Conservation (phyloP, 2,888 invertebrate genomes). For the Priocnemis perturbator region DNA sequence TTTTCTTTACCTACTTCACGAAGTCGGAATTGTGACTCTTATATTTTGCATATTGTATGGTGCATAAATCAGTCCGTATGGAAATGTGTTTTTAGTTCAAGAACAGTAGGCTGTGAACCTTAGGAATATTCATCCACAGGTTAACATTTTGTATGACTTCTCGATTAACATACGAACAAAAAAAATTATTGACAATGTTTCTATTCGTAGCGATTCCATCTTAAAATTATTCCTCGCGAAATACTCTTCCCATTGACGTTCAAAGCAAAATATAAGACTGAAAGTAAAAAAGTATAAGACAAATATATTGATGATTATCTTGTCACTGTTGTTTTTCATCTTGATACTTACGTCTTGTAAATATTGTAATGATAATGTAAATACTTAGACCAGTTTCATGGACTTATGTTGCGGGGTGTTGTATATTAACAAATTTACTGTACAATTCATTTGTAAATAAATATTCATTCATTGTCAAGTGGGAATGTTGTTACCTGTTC, state of each 20-base stretch:
- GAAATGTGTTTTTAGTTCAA: not conserved
- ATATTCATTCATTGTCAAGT: slow-evolving; percentile 23
- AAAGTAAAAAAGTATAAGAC: too few relatives aligned
- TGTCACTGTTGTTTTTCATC: slow-evolving; percentile 5
- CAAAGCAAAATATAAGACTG: slow-evolving; percentile 28
- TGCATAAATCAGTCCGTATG: too few relatives aligned
- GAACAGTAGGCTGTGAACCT: slow-evolving; percentile 27
- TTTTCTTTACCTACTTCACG: not conserved
- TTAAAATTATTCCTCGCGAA: not conserved
- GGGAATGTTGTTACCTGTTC: not conserved
- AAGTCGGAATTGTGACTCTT: not conserved
- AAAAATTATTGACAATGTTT: not conserved
- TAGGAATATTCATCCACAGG: not conserved
- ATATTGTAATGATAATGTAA: slow-evolving; percentile 36
- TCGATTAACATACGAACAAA: not conserved
- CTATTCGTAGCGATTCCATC: not conserved
- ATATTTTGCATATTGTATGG: not conserved
- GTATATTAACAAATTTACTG: slow-evolving; percentile 28
- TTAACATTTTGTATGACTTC: not conserved
- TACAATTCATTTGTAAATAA: slow-evolving; percentile 33
- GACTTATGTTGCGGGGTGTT: not conserved
- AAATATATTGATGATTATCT: not conserved
- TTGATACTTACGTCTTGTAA: slow-evolving; percentile 19
- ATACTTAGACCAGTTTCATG: slow-evolving; percentile 14
- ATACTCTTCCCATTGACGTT: slow-evolving; percentile 1